These are phyloP conservation scores for Ochlodes sylvanus DNA, from an alignment of 2,888 invertebrate species.

Conservation along the genomic window DNA sequence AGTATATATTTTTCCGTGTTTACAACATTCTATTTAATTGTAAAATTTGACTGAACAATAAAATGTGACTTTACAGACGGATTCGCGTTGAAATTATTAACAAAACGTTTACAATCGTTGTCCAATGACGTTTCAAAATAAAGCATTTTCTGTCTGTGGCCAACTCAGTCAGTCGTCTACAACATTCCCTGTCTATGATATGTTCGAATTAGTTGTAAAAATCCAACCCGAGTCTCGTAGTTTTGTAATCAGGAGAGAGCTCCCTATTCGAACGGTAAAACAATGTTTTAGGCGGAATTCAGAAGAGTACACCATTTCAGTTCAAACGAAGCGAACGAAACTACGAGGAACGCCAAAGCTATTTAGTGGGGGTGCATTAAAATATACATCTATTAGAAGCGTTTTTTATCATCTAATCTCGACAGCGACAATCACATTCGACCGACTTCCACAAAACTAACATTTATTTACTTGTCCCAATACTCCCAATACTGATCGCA, in stretches of 20 bases:
- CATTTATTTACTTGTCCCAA: slow-evolving; percentile 68
- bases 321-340: slow-evolving; percentile 2
- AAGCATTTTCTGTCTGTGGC: background rate
- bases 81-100: too few species aligned
- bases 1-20: too few species aligned
- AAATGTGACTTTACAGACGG: too few species aligned
- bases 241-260: background rate
- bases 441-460: slow-evolving; percentile 74
- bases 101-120: too few species aligned
- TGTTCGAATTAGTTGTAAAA: background rate
- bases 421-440: slow-evolving; percentile 62
- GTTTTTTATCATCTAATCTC: slow-evolving; percentile 59
- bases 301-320: slow-evolving; percentile 23
- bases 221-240: background rate
- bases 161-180: background rate
- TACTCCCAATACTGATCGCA: slow-evolving; percentile 81
- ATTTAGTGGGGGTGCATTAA: slow-evolving; percentile 54
- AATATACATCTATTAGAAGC: slow-evolving; percentile 67
- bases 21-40: too few species aligned
- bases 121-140: too few species aligned
- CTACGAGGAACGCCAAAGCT: slow-evolving; percentile 31
- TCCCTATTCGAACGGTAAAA: slow-evolving; percentile 12
- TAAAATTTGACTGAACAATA: too few species aligned
- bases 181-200: background rate
- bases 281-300: slow-evolving; percentile 35